These are phyloP conservation scores for Istiophorus platypterus DNA, from an alignment of 2,113 vertebrate genomes.

Conservation along the genomic window DNA sequence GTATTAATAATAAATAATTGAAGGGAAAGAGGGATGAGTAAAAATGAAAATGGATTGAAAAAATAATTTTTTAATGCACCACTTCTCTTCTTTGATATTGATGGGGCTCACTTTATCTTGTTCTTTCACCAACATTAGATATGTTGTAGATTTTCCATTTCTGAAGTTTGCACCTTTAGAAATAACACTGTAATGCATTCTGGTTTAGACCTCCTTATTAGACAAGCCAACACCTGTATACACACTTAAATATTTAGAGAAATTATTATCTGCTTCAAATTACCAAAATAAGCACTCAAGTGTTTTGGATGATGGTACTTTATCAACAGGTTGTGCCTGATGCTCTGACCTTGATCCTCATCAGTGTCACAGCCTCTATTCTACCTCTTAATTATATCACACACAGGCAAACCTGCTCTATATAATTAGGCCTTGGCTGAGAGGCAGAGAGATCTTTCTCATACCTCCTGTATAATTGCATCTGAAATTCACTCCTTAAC, in stretches of 20 bases:
- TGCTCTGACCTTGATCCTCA: slow-evolving; percentile 61
- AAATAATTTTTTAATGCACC: slow-evolving; percentile 10
- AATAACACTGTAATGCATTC: background rate
- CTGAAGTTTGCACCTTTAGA: background rate
- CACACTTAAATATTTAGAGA: slow-evolving; percentile 11
- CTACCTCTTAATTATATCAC: slow-evolving; percentile 67
- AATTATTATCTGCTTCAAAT: slow-evolving; percentile 45
- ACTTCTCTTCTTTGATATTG: slow-evolving; percentile 24
- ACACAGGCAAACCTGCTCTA: slow-evolving; percentile 50
- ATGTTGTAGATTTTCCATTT: background rate
- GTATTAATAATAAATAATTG: slow-evolving; percentile 77
- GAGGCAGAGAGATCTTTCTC: slow-evolving; percentile 44
- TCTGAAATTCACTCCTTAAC: slow-evolving; percentile 62
- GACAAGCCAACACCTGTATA: slow-evolving; percentile 26
- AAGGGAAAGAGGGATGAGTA: slow-evolving; percentile 35
- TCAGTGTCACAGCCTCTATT: slow-evolving; percentile 54
- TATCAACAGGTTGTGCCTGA: slow-evolving; percentile 48
- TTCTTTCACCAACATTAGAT: background rate
- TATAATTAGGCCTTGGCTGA: slow-evolving; percentile 63
- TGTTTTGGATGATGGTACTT: slow-evolving; percentile 54
- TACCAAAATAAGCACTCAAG: slow-evolving; percentile 41
- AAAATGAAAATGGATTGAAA: slow-evolving; percentile 52
- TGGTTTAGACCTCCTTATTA: background rate
- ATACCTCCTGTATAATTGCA: slow-evolving; percentile 44
- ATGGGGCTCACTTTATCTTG: background rate